phyloP scores from a whole-genome alignment of 1,140 invertebrate species.

The Muscidifurax raptorellus region DNA sequence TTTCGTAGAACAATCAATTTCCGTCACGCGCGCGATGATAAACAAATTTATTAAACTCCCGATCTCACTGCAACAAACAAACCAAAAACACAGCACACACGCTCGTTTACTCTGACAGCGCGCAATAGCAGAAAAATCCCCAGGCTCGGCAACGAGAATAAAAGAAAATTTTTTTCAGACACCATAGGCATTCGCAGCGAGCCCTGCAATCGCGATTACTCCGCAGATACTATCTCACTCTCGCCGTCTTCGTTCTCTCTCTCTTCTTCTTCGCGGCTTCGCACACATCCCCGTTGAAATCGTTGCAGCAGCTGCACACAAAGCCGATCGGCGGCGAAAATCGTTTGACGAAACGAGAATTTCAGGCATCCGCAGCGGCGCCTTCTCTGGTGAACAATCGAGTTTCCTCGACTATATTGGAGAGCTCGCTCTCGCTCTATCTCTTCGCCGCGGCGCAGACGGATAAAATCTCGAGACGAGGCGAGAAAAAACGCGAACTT shows the following conservation, averaged over 20 bases:
- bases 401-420: conserved; percentile 36
- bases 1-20: conserved; percentile 19
- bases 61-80: neutral
- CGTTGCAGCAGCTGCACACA: neutral
- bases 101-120: neutral
- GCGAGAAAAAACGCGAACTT: neutral
- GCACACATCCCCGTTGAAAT: neutral
- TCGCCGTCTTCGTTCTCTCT: neutral
- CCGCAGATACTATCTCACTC: conserved; percentile 1
- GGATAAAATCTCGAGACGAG: neutral
- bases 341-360: conserved; percentile 56
- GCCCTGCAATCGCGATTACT: neutral
- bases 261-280: neutral
- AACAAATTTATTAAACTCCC: conserved; percentile 17
- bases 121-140: neutral
- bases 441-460: neutral
- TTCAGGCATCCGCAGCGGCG: conserved; percentile 58
- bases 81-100: neutral
- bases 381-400: conserved; percentile 61
- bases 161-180: neutral
- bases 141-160: neutral
- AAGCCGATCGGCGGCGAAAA: conserved; percentile 22
- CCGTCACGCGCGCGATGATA: neutral
- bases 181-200: neutral
- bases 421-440: neutral